Evolutionary conservation across 2,113 vertebrate species (phyloP).

Genomic region (Protobothrops flavoviridis): DNA sequence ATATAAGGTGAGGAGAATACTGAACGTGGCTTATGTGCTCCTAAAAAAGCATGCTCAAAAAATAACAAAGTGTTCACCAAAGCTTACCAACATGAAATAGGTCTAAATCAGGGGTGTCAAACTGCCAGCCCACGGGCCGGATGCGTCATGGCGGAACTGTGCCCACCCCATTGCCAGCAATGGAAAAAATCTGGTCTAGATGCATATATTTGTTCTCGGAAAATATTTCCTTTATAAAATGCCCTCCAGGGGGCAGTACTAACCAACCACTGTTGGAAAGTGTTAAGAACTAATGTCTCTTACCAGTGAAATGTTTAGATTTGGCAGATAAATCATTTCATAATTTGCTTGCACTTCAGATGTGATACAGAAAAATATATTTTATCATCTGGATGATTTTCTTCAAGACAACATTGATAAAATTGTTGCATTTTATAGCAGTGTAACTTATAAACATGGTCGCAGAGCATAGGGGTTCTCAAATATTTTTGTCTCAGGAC

Average conservation of each 20-base stretch:
- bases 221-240: conserved; percentile 10
- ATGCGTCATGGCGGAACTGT: too few species aligned
- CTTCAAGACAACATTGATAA: background rate
- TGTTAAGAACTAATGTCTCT: background rate
- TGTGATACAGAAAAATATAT: background rate
- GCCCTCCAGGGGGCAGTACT: conserved; percentile 71
- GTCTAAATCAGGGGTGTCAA: background rate
- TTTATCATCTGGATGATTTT: background rate
- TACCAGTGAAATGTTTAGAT: conserved; percentile 3
- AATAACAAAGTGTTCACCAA: background rate
- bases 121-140: too few species aligned
- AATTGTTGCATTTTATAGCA: conserved; percentile 3
- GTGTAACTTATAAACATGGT: background rate
- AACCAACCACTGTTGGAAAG: background rate
- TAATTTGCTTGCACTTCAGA: conserved; percentile 22
- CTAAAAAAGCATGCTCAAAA: background rate
- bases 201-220: background rate
- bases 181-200: background rate
- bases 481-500: background rate
- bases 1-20: background rate
- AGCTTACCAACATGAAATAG: background rate
- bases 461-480: background rate
- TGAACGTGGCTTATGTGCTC: background rate
- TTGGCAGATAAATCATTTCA: background rate
- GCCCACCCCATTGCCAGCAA: too few species aligned